Percentiles rank a stretch among this genome's conserved stretches.
Conservation (phyloP, 1,140 invertebrate genomes). For the Sinella curviseta region DNA sequence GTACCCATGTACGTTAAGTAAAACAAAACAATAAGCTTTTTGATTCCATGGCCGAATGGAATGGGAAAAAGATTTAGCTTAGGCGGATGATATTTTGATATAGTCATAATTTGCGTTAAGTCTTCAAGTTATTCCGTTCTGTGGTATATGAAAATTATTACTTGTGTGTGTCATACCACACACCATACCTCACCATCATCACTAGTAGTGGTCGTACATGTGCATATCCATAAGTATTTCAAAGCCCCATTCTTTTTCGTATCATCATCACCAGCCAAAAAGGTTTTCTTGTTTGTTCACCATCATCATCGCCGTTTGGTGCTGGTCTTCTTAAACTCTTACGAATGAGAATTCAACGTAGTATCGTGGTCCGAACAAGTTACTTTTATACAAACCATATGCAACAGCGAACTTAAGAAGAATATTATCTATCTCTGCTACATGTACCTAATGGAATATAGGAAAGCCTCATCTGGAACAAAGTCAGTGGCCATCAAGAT, state of each 20-base stretch:
- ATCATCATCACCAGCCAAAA: conserved; percentile 21
- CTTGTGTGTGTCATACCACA: too few species aligned
- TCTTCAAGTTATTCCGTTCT: background rate
- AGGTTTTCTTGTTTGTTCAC: conserved; percentile 21
- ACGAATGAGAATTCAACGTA: too few species aligned
- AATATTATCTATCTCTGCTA: too few species aligned
- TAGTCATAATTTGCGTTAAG: background rate
- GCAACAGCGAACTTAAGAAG: too few species aligned
- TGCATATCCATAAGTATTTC: conserved; percentile 11
- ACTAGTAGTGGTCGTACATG: background rate
- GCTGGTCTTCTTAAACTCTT: background rate
- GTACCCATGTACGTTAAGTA: background rate
- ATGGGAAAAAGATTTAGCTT: background rate
- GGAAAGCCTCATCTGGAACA: conserved; percentile 2
- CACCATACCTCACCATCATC: background rate
- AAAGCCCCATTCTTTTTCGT: background rate
- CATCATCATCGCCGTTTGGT: background rate
- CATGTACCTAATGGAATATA: background rate
- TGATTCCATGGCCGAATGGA: background rate
- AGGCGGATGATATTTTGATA: background rate
- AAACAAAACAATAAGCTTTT: background rate
- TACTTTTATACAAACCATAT: too few species aligned
- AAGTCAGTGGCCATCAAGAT: conserved; percentile 23
- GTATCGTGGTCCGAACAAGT: too few species aligned
- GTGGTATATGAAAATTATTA: background rate